Evolutionary conservation across 2,888 invertebrate species (phyloP).

Genomic region (Drosophila maculinotata): DNA sequence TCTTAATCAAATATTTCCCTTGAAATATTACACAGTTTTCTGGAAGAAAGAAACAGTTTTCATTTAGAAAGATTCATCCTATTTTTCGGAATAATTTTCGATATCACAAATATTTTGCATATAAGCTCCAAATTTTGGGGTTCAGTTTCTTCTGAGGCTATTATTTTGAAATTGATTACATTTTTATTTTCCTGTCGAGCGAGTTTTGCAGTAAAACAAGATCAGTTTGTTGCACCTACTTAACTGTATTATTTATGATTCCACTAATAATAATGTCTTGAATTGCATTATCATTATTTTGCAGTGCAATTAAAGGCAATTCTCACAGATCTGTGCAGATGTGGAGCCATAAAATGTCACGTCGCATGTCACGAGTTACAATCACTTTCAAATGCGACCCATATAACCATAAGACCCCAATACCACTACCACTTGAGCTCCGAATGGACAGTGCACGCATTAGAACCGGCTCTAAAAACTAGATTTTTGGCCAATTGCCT

Average conservation of each 20-base stretch:
- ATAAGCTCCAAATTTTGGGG: too few relatives aligned
- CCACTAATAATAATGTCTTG: not conserved
- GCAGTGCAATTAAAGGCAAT: constrained; percentile 7
- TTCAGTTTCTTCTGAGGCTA: too few relatives aligned
- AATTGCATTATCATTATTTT: constrained; percentile 10
- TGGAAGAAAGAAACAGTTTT: too few relatives aligned
- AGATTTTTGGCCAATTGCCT: constrained; percentile 61
- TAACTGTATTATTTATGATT: not conserved
- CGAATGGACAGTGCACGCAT: constrained; percentile 66
- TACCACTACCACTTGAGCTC: constrained; percentile 22
- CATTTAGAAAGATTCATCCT: too few relatives aligned
- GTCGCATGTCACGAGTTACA: constrained; percentile 54
- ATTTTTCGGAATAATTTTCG: too few relatives aligned
- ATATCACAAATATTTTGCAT: too few relatives aligned
- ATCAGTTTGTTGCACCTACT: too few relatives aligned
- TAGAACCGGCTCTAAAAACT: constrained; percentile 71
- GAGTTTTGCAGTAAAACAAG: too few relatives aligned
- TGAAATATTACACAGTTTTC: too few relatives aligned
- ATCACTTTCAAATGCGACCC: constrained; percentile 77
- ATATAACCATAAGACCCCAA: constrained; percentile 42
- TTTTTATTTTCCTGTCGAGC: not conserved
- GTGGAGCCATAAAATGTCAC: constrained; percentile 42
- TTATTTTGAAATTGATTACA: not conserved
- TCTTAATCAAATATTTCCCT: too few relatives aligned
- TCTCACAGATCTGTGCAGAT: constrained; percentile 23